A percentile compares a stretch with the other conserved stretches of the same genome.
Conservation (phyloP, 2,113 vertebrate genomes). For the Myrmophylax atrothorax region DNA sequence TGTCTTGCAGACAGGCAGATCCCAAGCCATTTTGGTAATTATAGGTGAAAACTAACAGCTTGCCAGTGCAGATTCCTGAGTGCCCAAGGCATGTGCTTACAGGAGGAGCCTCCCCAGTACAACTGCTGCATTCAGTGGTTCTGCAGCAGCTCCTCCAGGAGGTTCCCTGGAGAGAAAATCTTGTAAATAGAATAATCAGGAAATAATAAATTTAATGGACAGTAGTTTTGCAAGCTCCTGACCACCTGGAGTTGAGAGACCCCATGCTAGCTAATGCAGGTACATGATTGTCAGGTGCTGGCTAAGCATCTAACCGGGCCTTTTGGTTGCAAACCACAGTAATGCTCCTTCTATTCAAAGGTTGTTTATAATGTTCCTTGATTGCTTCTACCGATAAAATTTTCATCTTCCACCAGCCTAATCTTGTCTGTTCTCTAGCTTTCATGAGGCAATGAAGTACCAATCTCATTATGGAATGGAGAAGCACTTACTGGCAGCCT, state of each 20-base stretch:
- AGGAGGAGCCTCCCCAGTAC: background rate
- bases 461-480: background rate
- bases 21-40: conserved; percentile 30
- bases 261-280: background rate
- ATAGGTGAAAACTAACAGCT: conserved; percentile 50
- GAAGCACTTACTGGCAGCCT: background rate
- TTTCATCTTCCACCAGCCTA: background rate
- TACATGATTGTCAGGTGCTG: background rate
- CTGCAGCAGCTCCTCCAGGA: background rate
- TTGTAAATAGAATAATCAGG: conserved; percentile 43
- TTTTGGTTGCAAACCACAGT: background rate
- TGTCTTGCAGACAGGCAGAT: background rate
- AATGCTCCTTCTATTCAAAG: background rate
- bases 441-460: background rate
- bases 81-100: background rate
- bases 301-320: background rate
- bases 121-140: background rate
- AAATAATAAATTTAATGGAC: conserved; percentile 3
- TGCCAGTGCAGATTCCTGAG: background rate
- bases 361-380: background rate
- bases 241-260: background rate
- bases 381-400: background rate
- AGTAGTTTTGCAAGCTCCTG: conserved; percentile 5
- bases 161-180: background rate
- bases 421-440: background rate